Evolutionary conservation across 1,140 invertebrate genomes (phyloP), one percentile per base, ranked within the genome.

Genomic region (Eubasilissa regina): DNA sequence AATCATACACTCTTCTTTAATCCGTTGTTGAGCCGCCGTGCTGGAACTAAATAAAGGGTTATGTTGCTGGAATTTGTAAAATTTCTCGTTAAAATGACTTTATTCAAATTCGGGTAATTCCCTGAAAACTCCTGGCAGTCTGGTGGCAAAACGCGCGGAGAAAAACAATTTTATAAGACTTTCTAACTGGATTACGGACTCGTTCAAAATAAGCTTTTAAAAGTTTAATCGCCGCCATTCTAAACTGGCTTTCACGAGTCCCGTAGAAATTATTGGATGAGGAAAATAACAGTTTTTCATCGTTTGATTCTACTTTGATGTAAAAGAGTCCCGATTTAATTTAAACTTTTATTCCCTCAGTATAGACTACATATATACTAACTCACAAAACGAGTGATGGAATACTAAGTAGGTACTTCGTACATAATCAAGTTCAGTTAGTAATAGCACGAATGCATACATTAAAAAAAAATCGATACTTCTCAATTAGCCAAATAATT

Each of bases 141-240:
- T 55, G 21, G 55, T 58, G 15, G 55, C 55, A 15, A n/a, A 58
- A 21, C 13, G 55, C 55, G 17, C 55, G 15, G 55, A 15, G 55
- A 58, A 58, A 58, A 58, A 58, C 55, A 58, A 58, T 58, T 58
- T 58, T 19, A 58, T 58, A 58, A 58, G 55, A 56, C n/a, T n/a
- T 56, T 56, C 17, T 56, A 56, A 56, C 53, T 17, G 25, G 25
- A 35, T 35, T 35, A 35, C 25, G 25, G 25, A 74, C 9, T 74
- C 51, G 25, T 56, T 56, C 44, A 60, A 74, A 74, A 74, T 58
- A 58, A 74, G 72, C 48, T 70, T 70, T 47, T 70, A 70, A 74
- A 58, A 74, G 72, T 74, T 35, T 44, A n/a, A 13, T 43, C 72
- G 72, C 13, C 72, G 51, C 51, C 72, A 56, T 58, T 74, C 56